phyloP scores from a whole-genome alignment of 2,113 vertebrate species.

The chimpanzee (Pan troglodytes) region DNA sequence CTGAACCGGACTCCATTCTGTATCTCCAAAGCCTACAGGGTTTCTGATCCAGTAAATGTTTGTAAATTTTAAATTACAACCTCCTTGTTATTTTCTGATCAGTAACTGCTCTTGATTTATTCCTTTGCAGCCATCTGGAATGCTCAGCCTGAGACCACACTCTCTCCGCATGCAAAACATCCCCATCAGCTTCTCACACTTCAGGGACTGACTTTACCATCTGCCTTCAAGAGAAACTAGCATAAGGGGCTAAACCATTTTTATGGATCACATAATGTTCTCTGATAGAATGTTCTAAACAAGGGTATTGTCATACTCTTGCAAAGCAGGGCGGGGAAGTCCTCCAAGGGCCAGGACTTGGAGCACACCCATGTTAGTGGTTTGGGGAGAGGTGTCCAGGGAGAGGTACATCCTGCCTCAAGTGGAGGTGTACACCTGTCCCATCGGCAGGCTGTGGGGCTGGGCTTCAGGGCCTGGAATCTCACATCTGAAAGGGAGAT shows the following conservation, averaged over 20 bases:
- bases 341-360: background rate
- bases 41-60: background rate
- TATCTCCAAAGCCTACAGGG: background rate
- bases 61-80: background rate
- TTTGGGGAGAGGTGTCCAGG: too few relatives aligned
- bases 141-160: background rate
- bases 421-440: background rate
- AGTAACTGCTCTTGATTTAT: background rate
- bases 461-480: background rate
- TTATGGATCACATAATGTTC: background rate
- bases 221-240: background rate
- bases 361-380: background rate
- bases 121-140: background rate
- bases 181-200: background rate
- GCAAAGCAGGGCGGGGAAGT: rapidly evolving
- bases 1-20: background rate
- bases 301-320: background rate
- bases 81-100: background rate
- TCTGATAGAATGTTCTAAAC: background rate
- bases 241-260: background rate
- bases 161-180: background rate
- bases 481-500: background rate
- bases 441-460: background rate
- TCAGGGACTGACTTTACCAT: background rate
- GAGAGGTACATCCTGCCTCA: background rate